Conservation (phyloP, 2,113 vertebrate species). For the Paralichthys olivaceus region DNA sequence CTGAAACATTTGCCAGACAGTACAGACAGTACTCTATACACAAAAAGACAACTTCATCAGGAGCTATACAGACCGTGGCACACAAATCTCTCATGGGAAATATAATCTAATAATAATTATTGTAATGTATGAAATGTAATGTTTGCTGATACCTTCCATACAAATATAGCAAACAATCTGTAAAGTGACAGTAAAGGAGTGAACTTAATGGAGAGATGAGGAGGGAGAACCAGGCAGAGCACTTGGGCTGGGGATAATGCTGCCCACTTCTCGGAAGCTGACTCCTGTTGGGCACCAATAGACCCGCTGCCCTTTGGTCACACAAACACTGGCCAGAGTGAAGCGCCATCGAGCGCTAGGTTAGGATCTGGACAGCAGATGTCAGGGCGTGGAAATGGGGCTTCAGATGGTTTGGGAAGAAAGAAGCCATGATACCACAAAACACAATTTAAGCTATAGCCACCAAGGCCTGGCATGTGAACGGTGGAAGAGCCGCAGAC, state of each 20-base stretch:
- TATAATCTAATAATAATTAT: not conserved
- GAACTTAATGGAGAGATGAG: slow-evolving; percentile 7
- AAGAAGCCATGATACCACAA: slow-evolving; percentile 51
- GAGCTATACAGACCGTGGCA: not conserved
- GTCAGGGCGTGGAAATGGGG: slow-evolving; percentile 58
- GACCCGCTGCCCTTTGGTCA: slow-evolving; percentile 48
- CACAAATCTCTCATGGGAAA: not conserved
- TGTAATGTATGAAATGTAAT: not conserved
- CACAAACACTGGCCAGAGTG: slow-evolving; percentile 63
- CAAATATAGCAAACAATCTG: not conserved
- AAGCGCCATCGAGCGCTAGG: slow-evolving; percentile 61
- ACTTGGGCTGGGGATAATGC: slow-evolving; percentile 15
- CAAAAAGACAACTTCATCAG: slow-evolving; percentile 11
- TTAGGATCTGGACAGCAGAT: slow-evolving; percentile 68
- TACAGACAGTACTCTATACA: not conserved
- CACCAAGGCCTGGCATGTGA: slow-evolving; percentile 56
- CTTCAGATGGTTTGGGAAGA: slow-evolving; percentile 58
- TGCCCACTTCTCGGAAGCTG: slow-evolving; percentile 52
- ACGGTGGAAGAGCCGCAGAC: slow-evolving; percentile 52
- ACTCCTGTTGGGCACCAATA: slow-evolving; percentile 49
- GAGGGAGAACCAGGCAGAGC: slow-evolving; percentile 2
- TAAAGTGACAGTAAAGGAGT: not conserved
- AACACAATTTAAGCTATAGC: slow-evolving; percentile 53
- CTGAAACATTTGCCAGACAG: slow-evolving; percentile 14
- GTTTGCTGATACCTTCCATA: not conserved